These are phyloP conservation scores for Apis mellifera DNA, from an alignment of 1,140 invertebrate genomes.

Conservation along the genomic window DNA sequence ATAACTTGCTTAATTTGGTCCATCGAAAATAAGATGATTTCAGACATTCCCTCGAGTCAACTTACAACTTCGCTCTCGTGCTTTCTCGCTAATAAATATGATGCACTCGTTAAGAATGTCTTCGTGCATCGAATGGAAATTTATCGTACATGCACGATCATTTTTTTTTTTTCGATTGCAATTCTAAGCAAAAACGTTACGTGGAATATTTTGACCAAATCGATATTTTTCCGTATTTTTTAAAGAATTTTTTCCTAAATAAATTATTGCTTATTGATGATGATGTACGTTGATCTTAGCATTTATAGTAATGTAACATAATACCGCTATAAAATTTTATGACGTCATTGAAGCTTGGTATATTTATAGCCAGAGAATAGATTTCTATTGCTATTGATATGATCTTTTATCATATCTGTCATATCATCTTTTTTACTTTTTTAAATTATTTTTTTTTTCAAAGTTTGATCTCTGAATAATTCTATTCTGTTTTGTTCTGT, in stretches of 20 bases:
- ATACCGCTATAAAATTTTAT: background rate
- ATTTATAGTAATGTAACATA: background rate
- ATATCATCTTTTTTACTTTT: background rate
- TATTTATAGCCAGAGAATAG: background rate
- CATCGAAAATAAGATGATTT: too few relatives aligned
- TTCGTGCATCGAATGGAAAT: slow-evolving; percentile 38
- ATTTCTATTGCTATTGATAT: background rate
- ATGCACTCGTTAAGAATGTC: slow-evolving; percentile 40
- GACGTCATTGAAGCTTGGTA: background rate
- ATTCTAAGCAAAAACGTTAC: background rate
- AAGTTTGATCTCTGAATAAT: too few relatives aligned
- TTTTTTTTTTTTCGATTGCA: background rate
- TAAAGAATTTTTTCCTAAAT: background rate
- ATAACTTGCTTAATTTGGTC: too few relatives aligned
- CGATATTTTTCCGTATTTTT: background rate
- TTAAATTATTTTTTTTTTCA: background rate
- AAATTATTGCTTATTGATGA: too few relatives aligned
- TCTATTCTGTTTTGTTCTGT: too few relatives aligned
- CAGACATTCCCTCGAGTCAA: too few relatives aligned
- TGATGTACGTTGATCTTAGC: background rate
- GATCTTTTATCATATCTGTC: background rate
- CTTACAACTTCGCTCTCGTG: background rate
- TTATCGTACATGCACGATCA: background rate
- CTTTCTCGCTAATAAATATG: slow-evolving; percentile 21
- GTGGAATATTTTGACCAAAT: background rate